Evolutionary conservation across 2,888 invertebrate species (phyloP).

Genomic region (Orthosia incerta): DNA sequence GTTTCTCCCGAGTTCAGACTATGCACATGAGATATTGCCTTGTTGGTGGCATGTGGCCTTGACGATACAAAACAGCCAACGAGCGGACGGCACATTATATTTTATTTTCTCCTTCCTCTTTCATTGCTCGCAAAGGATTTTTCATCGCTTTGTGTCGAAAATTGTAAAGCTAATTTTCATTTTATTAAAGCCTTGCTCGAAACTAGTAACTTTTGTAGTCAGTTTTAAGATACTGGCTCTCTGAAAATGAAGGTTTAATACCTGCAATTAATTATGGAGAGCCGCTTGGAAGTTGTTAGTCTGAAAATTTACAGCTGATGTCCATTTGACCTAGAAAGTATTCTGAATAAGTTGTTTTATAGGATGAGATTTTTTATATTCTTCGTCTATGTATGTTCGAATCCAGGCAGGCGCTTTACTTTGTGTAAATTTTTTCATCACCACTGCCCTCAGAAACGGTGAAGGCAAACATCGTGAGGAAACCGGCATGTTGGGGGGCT

Average conservation of each 20-base stretch:
- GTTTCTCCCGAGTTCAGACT: slow-evolving; percentile 8
- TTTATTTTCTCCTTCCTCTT: neutral
- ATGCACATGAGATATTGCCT: slow-evolving; percentile 45
- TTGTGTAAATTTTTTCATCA: no score
- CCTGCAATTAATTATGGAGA: slow-evolving; percentile 28
- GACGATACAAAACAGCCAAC: slow-evolving; percentile 11
- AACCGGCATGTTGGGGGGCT: no score
- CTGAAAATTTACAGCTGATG: slow-evolving; percentile 22
- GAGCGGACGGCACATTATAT: slow-evolving; percentile 8
- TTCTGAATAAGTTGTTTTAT: neutral
- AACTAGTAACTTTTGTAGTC: slow-evolving; percentile 12
- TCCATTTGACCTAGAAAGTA: slow-evolving; percentile 1
- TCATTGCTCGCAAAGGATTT: neutral
- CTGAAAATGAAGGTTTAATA: slow-evolving; percentile 24
- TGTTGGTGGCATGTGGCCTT: slow-evolving; percentile 35
- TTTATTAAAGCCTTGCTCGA: slow-evolving; percentile 2
- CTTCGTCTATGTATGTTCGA: neutral
- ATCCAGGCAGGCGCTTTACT: no score
- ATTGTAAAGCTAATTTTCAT: slow-evolving; percentile 6
- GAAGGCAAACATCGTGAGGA: no score
- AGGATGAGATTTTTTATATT: neutral
- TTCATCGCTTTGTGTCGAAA: neutral
- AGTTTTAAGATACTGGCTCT: slow-evolving; percentile 18
- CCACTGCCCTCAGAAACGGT: no score
- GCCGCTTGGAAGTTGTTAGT: neutral